Conservation (phyloP, 2,888 invertebrate genomes). For the Lymantria dispar region DNA sequence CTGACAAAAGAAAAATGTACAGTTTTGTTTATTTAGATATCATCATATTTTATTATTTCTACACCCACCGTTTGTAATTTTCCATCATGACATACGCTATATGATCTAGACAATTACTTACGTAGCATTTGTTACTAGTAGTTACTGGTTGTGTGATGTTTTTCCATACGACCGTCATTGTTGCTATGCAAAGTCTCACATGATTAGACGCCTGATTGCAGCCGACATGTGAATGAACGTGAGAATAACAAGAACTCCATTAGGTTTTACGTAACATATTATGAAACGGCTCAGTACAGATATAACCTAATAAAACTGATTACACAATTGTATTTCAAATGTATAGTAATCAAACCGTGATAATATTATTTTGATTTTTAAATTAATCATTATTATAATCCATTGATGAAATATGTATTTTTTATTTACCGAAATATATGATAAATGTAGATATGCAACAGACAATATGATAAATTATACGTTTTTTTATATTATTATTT, state of each 20-base stretch:
- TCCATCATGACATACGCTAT: conserved; percentile 26
- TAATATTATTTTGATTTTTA: background rate
- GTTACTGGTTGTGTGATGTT: conserved; percentile 15
- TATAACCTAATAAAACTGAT: conserved; percentile 9
- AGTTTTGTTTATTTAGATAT: no score
- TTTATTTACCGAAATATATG: background rate
- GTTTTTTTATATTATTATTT: no score
- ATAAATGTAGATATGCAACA: background rate
- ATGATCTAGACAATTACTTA: conserved; percentile 22
- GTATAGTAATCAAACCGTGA: conserved; percentile 2
- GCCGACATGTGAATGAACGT: background rate
- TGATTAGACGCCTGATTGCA: background rate
- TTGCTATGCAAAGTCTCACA: conserved; percentile 17
- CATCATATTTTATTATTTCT: background rate
- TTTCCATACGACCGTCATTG: conserved; percentile 9
- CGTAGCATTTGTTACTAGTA: conserved; percentile 23
- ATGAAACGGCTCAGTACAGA: conserved; percentile 10
- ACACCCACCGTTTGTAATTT: conserved; percentile 25
- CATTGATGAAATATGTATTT: background rate
- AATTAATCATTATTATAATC: conserved; percentile 3
- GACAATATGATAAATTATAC: no score
- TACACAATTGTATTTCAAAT: conserved; percentile 9
- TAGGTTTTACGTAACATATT: conserved; percentile 12
- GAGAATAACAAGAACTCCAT: conserved; percentile 2
- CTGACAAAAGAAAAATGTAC: no score